phyloP scores from a whole-genome alignment of 2,113 vertebrate genomes.

The Scatophagus argus region DNA sequence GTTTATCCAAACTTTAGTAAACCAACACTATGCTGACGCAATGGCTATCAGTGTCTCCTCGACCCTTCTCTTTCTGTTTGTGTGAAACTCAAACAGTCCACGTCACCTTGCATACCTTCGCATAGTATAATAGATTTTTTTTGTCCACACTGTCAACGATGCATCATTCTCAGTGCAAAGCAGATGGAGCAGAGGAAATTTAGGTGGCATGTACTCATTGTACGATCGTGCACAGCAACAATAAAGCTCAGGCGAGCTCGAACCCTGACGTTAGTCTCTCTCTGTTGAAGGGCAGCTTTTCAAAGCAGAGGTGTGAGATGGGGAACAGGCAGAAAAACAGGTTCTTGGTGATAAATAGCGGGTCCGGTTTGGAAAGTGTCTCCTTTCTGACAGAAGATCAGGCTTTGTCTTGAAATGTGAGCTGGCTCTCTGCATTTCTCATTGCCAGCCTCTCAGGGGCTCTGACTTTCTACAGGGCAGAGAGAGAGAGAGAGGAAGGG shows the following conservation, averaged over 20 bases:
- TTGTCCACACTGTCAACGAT: constrained; percentile 40
- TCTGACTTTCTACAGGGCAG: constrained; percentile 55
- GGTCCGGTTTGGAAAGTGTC: constrained; percentile 75
- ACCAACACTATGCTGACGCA: constrained; percentile 17
- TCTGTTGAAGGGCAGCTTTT: constrained; percentile 21
- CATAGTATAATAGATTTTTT: constrained; percentile 20
- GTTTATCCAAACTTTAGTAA: constrained; percentile 28
- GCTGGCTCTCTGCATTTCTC: constrained; percentile 52
- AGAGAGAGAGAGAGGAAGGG: too few relatives aligned
- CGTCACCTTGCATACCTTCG: constrained; percentile 64
- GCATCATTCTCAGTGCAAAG: constrained; percentile 14
- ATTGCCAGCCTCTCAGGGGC: constrained; percentile 71
- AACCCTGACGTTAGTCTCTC: constrained; percentile 8
- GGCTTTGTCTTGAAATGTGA: constrained; percentile 81
- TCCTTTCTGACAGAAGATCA: constrained; percentile 74
- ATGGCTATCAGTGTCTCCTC: background rate
- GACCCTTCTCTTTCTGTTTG: constrained; percentile 43
- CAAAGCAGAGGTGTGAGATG: constrained; percentile 48
- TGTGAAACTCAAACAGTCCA: constrained; percentile 73
- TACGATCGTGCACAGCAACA: background rate
- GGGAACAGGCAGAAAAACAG: constrained; percentile 70
- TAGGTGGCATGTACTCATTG: constrained; percentile 39
- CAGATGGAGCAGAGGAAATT: constrained; percentile 27
- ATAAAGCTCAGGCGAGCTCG: background rate
- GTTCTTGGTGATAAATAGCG: constrained; percentile 72